Evolutionary conservation across 35 echinoderm and acorn worm genomes (phyloP), one percentile per base, ranked within the genome.

Genomic region (Apostichopus parvimensis): DNA sequence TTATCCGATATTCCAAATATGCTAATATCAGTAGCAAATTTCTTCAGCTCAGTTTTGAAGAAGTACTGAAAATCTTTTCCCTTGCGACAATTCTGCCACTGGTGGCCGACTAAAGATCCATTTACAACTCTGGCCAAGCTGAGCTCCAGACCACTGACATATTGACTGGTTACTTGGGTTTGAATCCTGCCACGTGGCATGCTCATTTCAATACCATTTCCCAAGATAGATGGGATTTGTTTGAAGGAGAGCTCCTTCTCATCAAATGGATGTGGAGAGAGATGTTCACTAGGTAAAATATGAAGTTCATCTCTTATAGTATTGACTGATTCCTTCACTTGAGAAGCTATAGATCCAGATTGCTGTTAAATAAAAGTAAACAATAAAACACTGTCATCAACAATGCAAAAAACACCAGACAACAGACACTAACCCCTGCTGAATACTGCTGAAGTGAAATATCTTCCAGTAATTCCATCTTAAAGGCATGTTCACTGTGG

Each of bases 121-220:
- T 93, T 95, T 6, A 98, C n/a, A 23, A 98, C 92, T 80, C n/a
- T 88, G 84, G 94, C 92, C n/a, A 98, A 59, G 45, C 87, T 95
- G 10, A 78, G 26, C 0, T 89, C 57, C 65, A 78, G 60, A 5
- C 90, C 89, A 52, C 90, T 93, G 2, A 92, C 87, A 77, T 81
- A 91, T 12, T 18, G 18, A 18, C 78, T 80, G 57, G 88, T 80
- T n/a, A 90, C 72, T 60, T 94, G 53, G 0, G 92, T 87, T 8
- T 92, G 82, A 10, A 98, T 87, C 87, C 92, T 91, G 12, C 85
- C 90, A 7, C 82, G 79, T 23, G 77, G 65, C 12, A 95, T 56
- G 14, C 79, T 87, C 23, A 95, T 64, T 73, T 95, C 62, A 9
- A 92, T 65, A 25, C 80, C 85, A 17, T 89, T 83, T 58, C 93